Percentiles rank a stretch among this genome's conserved stretches.
Conservation (phyloP, 2,888 invertebrate species). For the Sclerodermus sp. region DNA sequence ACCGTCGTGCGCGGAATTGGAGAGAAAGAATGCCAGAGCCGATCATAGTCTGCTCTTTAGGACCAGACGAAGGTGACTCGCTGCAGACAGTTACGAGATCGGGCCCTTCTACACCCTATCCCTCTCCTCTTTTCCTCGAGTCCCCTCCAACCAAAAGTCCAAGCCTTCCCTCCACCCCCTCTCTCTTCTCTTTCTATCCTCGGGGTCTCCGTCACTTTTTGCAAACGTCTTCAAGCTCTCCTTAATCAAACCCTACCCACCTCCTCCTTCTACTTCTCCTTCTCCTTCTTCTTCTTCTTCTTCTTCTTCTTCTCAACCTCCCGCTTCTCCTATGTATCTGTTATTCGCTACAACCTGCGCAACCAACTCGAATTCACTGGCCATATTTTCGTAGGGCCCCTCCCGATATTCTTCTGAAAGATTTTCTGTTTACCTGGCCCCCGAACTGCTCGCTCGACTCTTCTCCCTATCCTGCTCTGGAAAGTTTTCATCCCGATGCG, state of each 20-base stretch:
- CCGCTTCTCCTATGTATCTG: too few relatives aligned
- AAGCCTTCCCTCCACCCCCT: not conserved
- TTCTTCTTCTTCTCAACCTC: too few relatives aligned
- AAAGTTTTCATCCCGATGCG: too few relatives aligned
- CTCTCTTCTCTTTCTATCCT: slow-evolving; percentile 18
- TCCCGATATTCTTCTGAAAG: not conserved
- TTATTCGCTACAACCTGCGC: too few relatives aligned
- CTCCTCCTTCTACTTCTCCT: slow-evolving; percentile 28
- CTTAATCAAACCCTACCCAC: slow-evolving; percentile 45
- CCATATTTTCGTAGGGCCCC: not conserved
- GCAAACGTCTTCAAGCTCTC: slow-evolving; percentile 38
- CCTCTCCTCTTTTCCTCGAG: slow-evolving; percentile 1
- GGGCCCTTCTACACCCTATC: slow-evolving; percentile 6
- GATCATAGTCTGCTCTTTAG: slow-evolving; percentile 51
- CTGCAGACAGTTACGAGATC: slow-evolving; percentile 43
- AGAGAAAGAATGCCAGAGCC: slow-evolving; percentile 40
- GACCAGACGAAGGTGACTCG: slow-evolving; percentile 41
- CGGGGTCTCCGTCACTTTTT: slow-evolving; percentile 37
- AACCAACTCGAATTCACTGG: not conserved
- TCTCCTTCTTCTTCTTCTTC: too few relatives aligned
- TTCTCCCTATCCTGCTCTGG: too few relatives aligned
- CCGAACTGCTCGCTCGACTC: too few relatives aligned
- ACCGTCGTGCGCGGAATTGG: not conserved
- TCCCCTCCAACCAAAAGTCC: not conserved
- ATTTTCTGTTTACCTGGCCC: too few relatives aligned